Conservation (phyloP, 1,140 invertebrate species). For the Conus ventricosus region DNA sequence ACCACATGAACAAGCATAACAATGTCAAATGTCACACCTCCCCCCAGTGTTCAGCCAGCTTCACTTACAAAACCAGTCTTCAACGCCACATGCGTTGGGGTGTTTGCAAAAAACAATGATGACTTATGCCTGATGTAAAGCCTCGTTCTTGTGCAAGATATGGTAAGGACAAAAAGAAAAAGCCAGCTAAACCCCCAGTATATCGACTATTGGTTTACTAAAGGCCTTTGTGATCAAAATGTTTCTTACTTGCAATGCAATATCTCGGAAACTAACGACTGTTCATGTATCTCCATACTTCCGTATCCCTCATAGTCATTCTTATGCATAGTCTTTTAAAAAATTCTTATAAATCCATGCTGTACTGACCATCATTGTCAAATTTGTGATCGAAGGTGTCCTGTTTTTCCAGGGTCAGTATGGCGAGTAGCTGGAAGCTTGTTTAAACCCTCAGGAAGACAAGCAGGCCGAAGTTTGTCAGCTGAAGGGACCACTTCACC, state of each 20-base stretch:
- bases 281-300: too few relatives aligned
- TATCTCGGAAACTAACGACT: too few relatives aligned
- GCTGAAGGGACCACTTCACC: background rate
- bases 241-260: too few relatives aligned
- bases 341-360: too few relatives aligned
- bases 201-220: too few relatives aligned
- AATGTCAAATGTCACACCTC: conserved; percentile 16
- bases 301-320: too few relatives aligned
- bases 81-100: background rate
- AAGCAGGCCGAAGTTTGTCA: background rate
- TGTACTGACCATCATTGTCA: background rate
- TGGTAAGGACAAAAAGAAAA: too few relatives aligned
- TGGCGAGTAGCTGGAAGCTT: background rate
- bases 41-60: background rate
- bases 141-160: background rate
- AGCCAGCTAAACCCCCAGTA: too few relatives aligned
- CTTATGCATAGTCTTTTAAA: too few relatives aligned
- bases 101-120: background rate
- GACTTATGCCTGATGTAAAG: background rate
- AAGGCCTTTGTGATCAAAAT: too few relatives aligned
- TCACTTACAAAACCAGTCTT: conserved; percentile 22
- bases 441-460: background rate
- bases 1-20: conserved; percentile 30
- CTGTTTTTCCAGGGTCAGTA: background rate
- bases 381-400: background rate